Conservation (phyloP, 1,140 invertebrate genomes). For the Yoshiicerus persimilis region DNA sequence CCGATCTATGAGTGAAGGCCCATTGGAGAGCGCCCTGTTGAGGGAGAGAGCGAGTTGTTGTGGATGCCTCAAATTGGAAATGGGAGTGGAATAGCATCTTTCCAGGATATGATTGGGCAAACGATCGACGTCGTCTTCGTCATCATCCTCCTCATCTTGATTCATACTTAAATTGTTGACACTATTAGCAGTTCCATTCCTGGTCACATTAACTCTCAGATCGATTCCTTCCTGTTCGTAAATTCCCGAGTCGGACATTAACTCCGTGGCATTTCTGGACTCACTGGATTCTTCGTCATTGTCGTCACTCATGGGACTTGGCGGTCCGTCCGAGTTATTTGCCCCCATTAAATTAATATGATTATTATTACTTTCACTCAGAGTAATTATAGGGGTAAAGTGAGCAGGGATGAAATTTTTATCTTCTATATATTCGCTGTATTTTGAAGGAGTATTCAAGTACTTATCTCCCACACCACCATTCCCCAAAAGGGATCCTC, state of each 20-base stretch:
- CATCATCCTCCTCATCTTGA: constrained; percentile 25
- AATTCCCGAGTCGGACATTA: constrained; percentile 36
- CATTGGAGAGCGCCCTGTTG: neutral
- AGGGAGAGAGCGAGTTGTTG: neutral
- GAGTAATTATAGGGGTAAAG: constrained; percentile 44
- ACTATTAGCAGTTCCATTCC: constrained; percentile 6
- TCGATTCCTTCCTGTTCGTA: constrained; percentile 46
- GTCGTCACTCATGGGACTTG: constrained; percentile 37
- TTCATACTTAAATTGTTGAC: constrained; percentile 14
- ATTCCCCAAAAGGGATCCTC: neutral
- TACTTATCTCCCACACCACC: constrained; percentile 14
- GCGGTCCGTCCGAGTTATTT: constrained; percentile 33
- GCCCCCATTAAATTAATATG: constrained; percentile 32
- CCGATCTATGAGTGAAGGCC: neutral
- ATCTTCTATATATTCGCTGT: constrained; percentile 1
- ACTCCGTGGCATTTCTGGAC: constrained; percentile 24
- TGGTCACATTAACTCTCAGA: constrained; percentile 38
- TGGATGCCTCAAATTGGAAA: neutral
- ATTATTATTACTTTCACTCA: constrained; percentile 44
- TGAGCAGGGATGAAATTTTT: constrained; percentile 29
- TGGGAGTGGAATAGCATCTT: neutral
- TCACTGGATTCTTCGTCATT: constrained; percentile 41
- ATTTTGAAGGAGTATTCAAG: constrained; percentile 17
- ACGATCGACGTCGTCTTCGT: constrained; percentile 21
- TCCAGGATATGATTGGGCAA: neutral